Conservation (phyloP, 2,113 vertebrate species). For the Anoura caudifer region DNA sequence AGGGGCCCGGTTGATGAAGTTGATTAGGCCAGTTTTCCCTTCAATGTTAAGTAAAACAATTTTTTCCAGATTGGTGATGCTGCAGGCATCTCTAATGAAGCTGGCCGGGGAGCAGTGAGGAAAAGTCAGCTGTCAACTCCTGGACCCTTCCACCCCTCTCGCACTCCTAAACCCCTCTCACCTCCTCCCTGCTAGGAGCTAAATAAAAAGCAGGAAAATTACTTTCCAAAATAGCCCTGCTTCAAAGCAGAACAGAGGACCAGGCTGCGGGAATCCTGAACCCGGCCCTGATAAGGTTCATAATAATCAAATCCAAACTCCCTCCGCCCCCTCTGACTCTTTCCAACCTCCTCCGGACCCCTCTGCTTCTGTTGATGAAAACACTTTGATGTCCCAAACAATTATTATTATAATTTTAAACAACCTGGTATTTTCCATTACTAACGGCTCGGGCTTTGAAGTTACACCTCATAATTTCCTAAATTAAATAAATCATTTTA, state of each 20-base stretch:
- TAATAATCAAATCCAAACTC: slow-evolving; percentile 80
- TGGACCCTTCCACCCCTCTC: background rate
- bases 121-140: slow-evolving; percentile 12
- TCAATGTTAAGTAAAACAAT: slow-evolving; percentile 68
- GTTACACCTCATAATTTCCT: slow-evolving; percentile 93
- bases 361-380: slow-evolving; percentile 86
- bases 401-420: slow-evolving; percentile 92
- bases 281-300: slow-evolving; percentile 82
- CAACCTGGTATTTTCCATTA: slow-evolving; percentile 92
- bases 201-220: slow-evolving; percentile 82
- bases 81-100: slow-evolving; percentile 58
- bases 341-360: slow-evolving; percentile 58
- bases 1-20: slow-evolving; percentile 64
- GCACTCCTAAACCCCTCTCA: background rate
- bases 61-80: slow-evolving; percentile 12
- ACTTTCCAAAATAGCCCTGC: slow-evolving; percentile 81
- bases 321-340: slow-evolving; percentile 64
- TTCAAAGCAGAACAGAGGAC: slow-evolving; percentile 83
- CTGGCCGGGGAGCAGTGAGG: slow-evolving; percentile 68
- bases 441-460: slow-evolving; percentile 89
- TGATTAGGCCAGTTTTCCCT: slow-evolving; percentile 67
- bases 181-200: slow-evolving; percentile 21
- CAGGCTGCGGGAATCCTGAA: slow-evolving; percentile 80
- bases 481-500: slow-evolving; percentile 94
- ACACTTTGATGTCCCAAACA: slow-evolving; percentile 91